Base-by-base conservation (phyloP, 2,797 vertebrate genomes). In the Kryptolebias ocellatus region DNA sequence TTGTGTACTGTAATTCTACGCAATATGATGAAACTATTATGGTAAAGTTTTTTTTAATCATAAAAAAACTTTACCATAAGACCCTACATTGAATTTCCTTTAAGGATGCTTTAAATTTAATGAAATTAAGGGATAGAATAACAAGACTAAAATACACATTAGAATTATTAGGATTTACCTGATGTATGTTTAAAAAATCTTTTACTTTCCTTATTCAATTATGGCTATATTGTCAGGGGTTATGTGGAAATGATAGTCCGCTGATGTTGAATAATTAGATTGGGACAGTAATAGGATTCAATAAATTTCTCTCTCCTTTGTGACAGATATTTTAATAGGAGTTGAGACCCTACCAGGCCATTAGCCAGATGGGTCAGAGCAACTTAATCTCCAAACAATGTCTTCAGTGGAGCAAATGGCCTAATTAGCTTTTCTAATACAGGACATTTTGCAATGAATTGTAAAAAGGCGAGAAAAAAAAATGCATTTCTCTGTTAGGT, bases 271-370 rank as follows among this genome's bases (percentile, higher is more conserved):
- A 86, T 90, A 93, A 93, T 93, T 92, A 90, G 90, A 93, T 93
- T 84, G 90, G 88, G 88, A 93, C 92, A 93, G 93, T 94, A 93
- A 94, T 93, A 94, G 92, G 90, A 90, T 91, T 92, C 84, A 89
- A 89, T 93, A 90, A 90, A 90, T 92, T 90, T 90, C 90, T 92
- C 92, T 93, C 87, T 93, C 91, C 92, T 90, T 85, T 69, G 89
- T 89, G 90, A 91, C 90, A 83, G 88, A 92, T 92, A 87, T 93
- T 92, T 93, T 94, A 94, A 94, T 93, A 85, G 88, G 84, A 91
- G 89, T 83, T 88, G 86, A 92, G 92, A 90, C 90, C 90, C 90
- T 87, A 89, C 87, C 87, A 92, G 86, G 90, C 91, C 91, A 90
- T 93, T 92, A 91, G 87, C 79, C 90, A 93, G 92, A 92, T 91